phyloP scores from a whole-genome alignment of 2,113 vertebrate species.

The Vidua chalybeata region DNA sequence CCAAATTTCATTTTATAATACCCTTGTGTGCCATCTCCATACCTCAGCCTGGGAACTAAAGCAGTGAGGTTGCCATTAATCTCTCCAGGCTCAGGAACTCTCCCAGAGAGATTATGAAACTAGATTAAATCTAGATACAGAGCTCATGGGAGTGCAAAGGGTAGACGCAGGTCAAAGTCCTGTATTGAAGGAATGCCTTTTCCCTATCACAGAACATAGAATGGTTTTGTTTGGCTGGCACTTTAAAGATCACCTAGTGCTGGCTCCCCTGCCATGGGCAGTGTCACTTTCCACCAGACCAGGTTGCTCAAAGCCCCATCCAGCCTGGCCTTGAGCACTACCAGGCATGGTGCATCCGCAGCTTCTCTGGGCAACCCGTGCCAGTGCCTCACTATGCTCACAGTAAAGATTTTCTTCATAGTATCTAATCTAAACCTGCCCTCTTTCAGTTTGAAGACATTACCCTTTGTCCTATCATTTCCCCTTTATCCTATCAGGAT shows the following conservation, averaged over 20 bases:
- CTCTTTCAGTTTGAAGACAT: background rate
- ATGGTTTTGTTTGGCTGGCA: background rate
- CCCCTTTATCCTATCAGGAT: background rate
- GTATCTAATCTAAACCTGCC: background rate
- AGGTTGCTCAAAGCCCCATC: background rate
- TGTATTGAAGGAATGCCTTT: background rate
- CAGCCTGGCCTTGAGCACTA: background rate
- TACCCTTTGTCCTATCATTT: background rate
- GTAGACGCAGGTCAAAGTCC: background rate
- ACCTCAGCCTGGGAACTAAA: background rate
- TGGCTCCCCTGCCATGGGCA: background rate
- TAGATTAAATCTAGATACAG: background rate
- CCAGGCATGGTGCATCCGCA: background rate
- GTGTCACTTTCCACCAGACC: background rate
- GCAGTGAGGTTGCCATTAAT: background rate
- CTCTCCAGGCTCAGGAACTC: background rate
- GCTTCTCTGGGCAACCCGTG: background rate
- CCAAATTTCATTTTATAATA: conserved; percentile 40
- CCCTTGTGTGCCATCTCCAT: background rate
- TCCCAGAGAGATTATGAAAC: background rate
- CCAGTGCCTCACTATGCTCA: background rate
- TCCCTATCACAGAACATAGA: background rate
- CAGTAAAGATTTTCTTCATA: background rate
- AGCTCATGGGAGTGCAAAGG: background rate
- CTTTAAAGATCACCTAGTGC: background rate